Base-by-base conservation (phyloP, 1,140 invertebrate species). In the Drosophila tsacasi region DNA sequence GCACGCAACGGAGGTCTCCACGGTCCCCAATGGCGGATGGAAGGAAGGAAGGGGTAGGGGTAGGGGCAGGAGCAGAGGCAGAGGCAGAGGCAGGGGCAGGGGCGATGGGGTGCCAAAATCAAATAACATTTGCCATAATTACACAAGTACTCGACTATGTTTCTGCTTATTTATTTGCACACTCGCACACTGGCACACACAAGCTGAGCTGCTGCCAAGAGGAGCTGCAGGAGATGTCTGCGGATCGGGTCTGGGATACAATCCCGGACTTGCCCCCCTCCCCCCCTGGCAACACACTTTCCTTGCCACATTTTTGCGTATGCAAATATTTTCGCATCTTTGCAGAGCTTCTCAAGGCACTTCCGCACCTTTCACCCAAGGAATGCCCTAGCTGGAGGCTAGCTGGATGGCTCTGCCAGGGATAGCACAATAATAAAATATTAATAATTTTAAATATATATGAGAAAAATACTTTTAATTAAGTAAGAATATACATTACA, bases 51-150 rank as follows among this genome's bases (percentile, higher is more conserved):
- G n/a, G n/a, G n/a, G n/a, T n/a, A n/a, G n/a, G n/a, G n/a, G n/a
- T n/a, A n/a, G n/a, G n/a, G n/a, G n/a, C n/a, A n/a, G n/a, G n/a
- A n/a, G n/a, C n/a, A n/a, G n/a, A n/a, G n/a, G n/a, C n/a, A n/a
- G n/a, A n/a, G n/a, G n/a, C n/a, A n/a, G n/a, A n/a, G n/a, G n/a
- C 2, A 17, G 62, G 10, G 39, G 15, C 23, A 1, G 46, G 25
- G 46, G 25, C 27, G 5, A 42, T 40, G 50, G 75, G 66, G 67
- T 71, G 59, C 40, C 64, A 46, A 79, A 79, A 79, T 79, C 76
- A 79, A 79, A 79, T 79, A 79, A 66, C 76, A 79, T 79, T 79
- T 79, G 59, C 66, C 61, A 63, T 79, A 79, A 79, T 79, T 79
- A 79, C 76, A 79, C 76, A 79, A 79, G 67, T 73, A 73, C 76